Base-by-base conservation (phyloP, 2,888 invertebrate genomes). In the Sialis fuliginosa region DNA sequence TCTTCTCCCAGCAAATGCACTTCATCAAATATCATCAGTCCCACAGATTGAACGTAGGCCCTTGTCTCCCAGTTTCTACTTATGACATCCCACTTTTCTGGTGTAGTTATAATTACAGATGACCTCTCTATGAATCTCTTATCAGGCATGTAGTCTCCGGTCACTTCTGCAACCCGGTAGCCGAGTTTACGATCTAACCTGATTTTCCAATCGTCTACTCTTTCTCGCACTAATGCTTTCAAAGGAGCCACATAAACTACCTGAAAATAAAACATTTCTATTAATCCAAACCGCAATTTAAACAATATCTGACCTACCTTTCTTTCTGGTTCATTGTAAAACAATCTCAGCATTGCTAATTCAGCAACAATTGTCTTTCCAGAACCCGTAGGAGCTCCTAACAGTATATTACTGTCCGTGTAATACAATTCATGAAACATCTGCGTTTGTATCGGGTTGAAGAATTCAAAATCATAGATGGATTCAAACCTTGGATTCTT, bases 41-140 rank as follows among this genome's bases (percentile, higher is more conserved):
- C 81, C 0, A 97, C 93, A 57, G 89, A 78, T 48, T 79, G 77
- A 0, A 99, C 97, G 59, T 97, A 99, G 62, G 81, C 83, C 54
- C 98, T 75, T 0, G 91, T 95, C 61, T 96, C 93, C 97, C 97
- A 99, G 51, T 91, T 92, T 49, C 97, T 77, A 66, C 93, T 95
- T 58, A 99, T 90, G 46, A 97, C 97, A 65, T 99, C 98, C 98
- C 98, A 99, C 64, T 99, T 99, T 67, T 99, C 98, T 0, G 98
- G 98, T 0, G 98, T 99, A 0, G 98, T 98, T 1, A 99, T 92
- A 54, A 99, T 97, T 1, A 99, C 81, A 61, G 89, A 83, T 0
- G 95, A 83, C 45, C 67, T 75, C 1, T 80, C 75, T 49, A 99
- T 90, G 0, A 90, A 82, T 49, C 79, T 70, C 47, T 85, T 77